Evolutionary conservation across 2,113 vertebrate genomes (phyloP).

Genomic region (Rallus limicola): DNA sequence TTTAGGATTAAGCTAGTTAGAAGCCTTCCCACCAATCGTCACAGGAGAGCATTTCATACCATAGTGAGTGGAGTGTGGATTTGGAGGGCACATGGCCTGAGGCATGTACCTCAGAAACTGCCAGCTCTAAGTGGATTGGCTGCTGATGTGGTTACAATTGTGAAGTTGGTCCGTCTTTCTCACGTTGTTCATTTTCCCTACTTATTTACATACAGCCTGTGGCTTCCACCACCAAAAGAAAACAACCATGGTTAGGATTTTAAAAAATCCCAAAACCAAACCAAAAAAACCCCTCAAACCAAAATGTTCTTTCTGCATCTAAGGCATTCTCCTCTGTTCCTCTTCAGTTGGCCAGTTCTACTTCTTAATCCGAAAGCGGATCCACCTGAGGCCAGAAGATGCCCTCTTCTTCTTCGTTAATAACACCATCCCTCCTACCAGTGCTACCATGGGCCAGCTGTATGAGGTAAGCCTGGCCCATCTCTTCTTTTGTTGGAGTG

Average conservation of each 20-base stretch:
- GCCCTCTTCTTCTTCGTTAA: constrained; percentile 98
- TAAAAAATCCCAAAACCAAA: not conserved
- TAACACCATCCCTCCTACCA: constrained; percentile 96
- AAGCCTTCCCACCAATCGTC: not conserved
- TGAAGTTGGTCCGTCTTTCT: not conserved
- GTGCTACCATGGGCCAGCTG: constrained; percentile 92
- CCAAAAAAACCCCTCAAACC: not conserved
- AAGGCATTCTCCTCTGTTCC: not conserved
- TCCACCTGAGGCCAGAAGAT: constrained; percentile 94
- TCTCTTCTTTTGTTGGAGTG: not conserved
- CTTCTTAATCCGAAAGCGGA: constrained; percentile 95
- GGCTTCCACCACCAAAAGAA: not conserved
- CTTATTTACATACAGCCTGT: not conserved
- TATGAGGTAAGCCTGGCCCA: constrained; percentile 87
- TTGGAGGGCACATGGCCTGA: not conserved
- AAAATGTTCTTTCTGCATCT: not conserved
- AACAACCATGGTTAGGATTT: not conserved
- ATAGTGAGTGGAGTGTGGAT: not conserved
- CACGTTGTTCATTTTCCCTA: not conserved
- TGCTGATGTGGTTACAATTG: not conserved
- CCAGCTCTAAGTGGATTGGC: not conserved
- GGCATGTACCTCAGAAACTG: not conserved
- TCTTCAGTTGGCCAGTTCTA: constrained; percentile 93
- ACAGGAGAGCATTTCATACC: not conserved
- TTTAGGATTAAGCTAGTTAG: not conserved